Evolutionary conservation across 2,113 vertebrate species (phyloP).

Genomic region (Fregetta grallaria): DNA sequence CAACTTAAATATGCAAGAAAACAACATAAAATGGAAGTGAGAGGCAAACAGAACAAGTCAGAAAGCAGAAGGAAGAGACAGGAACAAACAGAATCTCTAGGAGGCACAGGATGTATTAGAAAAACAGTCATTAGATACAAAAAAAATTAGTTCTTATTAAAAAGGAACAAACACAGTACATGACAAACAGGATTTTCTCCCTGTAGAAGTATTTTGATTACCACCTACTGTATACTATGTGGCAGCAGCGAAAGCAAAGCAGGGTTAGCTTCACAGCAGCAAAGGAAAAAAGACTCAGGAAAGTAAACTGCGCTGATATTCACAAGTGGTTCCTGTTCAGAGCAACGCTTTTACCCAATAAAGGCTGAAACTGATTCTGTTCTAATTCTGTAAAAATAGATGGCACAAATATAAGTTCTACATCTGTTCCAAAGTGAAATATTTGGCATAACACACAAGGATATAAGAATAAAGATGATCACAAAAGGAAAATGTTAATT

Average conservation of each 20-base stretch:
- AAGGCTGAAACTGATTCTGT: background rate
- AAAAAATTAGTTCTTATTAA: background rate
- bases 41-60: background rate
- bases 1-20: background rate
- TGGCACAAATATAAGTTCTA: background rate
- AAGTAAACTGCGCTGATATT: fast-evolving
- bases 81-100: background rate
- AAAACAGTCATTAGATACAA: background rate
- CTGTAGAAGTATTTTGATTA: background rate
- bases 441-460: background rate
- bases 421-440: background rate
- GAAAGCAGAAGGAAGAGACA: background rate
- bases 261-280: too few species aligned
- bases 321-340: background rate
- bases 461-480: background rate
- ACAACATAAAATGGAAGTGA: background rate
- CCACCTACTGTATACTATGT: background rate
- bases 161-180: background rate
- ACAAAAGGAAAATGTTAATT: background rate
- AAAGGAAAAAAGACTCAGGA: background rate
- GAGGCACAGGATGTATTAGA: background rate
- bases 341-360: fast-evolving
- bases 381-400: background rate
- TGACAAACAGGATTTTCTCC: background rate
- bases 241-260: background rate